Conservation (phyloP, 2,113 vertebrate species). For the Camelus bactrianus region DNA sequence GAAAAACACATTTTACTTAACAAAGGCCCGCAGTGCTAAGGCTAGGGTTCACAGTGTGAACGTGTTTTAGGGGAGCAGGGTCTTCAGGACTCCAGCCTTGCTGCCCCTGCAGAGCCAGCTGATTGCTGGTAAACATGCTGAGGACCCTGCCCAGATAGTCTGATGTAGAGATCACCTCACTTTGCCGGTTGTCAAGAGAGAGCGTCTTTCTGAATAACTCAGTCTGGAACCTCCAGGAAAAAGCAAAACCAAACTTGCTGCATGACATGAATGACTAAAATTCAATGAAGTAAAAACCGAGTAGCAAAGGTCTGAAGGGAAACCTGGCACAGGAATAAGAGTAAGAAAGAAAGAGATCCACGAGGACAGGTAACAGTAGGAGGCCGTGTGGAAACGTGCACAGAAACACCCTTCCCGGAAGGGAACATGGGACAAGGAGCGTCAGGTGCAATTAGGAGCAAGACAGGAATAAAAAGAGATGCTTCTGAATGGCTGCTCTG, state of each 20-base stretch:
- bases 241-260: background rate
- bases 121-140: background rate
- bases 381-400: background rate
- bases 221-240: background rate
- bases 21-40: background rate
- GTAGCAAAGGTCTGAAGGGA: background rate
- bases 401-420: background rate
- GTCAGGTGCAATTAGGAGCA: background rate
- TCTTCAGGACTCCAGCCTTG: background rate
- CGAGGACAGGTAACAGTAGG: background rate
- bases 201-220: background rate
- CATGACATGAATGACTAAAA: background rate
- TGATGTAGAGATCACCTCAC: background rate
- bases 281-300: background rate
- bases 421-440: background rate
- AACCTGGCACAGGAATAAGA: background rate
- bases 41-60: background rate
- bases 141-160: background rate
- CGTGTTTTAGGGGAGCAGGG: background rate
- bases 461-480: background rate
- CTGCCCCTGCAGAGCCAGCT: background rate
- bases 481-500: background rate
- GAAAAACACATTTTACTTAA: slow-evolving; percentile 27
- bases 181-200: background rate
- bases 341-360: background rate